A percentile compares a stretch with the other conserved stretches of the same genome.
Conservation (phyloP, 2,797 vertebrate genomes). For the Chaunax sp. region DNA sequence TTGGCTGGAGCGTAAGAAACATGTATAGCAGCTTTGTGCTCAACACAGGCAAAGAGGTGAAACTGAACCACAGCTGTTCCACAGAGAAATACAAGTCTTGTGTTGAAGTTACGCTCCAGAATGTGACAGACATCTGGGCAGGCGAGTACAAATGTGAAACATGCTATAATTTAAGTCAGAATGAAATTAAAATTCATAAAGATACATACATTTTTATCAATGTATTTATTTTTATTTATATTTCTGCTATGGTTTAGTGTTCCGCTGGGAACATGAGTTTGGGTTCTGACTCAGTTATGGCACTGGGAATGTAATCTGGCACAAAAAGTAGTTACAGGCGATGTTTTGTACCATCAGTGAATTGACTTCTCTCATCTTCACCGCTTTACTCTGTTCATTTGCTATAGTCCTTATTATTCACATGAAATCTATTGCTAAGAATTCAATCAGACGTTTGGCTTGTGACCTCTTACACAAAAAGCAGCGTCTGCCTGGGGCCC, state of each 20-base stretch:
- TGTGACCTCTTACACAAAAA: too few species aligned
- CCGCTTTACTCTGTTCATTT: too few species aligned
- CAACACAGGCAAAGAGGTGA: slow-evolving; percentile 57
- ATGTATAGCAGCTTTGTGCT: not conserved
- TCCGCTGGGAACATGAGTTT: not conserved
- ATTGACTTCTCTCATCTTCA: not conserved
- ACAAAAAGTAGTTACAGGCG: not conserved
- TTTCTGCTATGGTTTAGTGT: too few species aligned
- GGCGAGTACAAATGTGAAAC: slow-evolving; percentile 47
- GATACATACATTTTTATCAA: too few species aligned
- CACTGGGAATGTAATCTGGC: not conserved
- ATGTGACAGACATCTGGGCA: slow-evolving; percentile 53
- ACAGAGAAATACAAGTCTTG: slow-evolving; percentile 3
- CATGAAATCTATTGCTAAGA: too few species aligned
- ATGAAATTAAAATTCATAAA: not conserved
- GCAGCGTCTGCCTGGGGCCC: too few species aligned
- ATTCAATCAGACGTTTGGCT: too few species aligned
- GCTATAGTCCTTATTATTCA: too few species aligned
- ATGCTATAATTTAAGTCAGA: not conserved
- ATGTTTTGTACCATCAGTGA: not conserved
- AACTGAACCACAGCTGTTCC: rapidly evolving
- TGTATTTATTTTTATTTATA: too few species aligned
- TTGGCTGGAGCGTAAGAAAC: slow-evolving; percentile 62
- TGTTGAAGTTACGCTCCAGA: rapidly evolving
- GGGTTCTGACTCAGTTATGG: not conserved